phyloP scores from a whole-genome alignment of 2,888 invertebrate species.

The Piscicola geometra region DNA sequence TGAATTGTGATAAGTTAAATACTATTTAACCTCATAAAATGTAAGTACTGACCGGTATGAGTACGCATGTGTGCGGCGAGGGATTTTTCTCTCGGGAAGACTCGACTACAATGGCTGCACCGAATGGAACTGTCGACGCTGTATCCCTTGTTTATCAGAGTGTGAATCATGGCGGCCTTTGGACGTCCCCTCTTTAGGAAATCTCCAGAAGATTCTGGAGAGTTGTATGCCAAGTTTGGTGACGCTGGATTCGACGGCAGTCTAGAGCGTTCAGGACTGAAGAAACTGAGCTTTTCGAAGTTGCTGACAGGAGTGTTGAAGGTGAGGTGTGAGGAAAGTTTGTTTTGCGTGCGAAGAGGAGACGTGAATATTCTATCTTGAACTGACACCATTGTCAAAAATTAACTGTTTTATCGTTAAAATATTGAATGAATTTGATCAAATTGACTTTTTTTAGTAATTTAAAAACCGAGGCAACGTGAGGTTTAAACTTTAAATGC shows the following conservation, averaged over 20 bases:
- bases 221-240: background rate
- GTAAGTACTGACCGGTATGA: slow-evolving; percentile 56
- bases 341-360: slow-evolving; percentile 9
- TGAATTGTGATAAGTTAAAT: background rate
- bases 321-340: slow-evolving; percentile 11
- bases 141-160: slow-evolving; percentile 67
- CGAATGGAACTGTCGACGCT: slow-evolving; percentile 29
- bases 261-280: slow-evolving; percentile 20
- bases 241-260: background rate
- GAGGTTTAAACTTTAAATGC: slow-evolving; percentile 11
- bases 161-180: slow-evolving; percentile 66
- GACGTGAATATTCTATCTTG: slow-evolving; percentile 14
- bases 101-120: slow-evolving; percentile 68
- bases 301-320: background rate
- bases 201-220: slow-evolving; percentile 23
- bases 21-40: background rate
- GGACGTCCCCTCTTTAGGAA: slow-evolving; percentile 63
- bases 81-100: slow-evolving; percentile 72
- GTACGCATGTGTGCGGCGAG: slow-evolving; percentile 63
- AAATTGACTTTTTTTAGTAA: too few species aligned
- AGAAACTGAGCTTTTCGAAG: slow-evolving; percentile 12
- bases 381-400: background rate
- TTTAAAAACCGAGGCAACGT: too few species aligned
- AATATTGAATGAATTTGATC: too few species aligned
- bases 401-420: background rate